A percentile compares a stretch with the other conserved stretches of the same genome.
Evolutionary conservation across 2,888 invertebrate species (phyloP).

Genomic region (Dysmachus trigonus): DNA sequence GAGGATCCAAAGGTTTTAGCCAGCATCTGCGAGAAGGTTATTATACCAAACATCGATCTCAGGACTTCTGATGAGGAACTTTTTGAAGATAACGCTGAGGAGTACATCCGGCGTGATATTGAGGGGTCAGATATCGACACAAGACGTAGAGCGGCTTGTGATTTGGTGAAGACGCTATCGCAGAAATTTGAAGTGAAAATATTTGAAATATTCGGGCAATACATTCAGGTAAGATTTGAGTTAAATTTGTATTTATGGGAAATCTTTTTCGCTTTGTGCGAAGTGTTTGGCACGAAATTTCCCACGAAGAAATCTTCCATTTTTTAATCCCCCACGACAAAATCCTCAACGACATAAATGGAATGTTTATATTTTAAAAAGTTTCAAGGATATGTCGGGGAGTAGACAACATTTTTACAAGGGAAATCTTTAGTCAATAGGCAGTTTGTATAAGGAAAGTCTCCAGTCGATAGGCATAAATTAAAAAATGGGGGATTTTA

Average conservation of each 20-base stretch:
- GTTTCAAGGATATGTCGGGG: no score
- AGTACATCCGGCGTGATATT: slow-evolving; percentile 94
- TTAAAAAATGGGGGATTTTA: no score
- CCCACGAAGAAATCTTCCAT: no score
- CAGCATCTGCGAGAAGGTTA: slow-evolving; percentile 96
- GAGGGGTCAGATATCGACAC: slow-evolving; percentile 99
- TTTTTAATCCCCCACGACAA: no score
- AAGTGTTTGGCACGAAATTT: no score
- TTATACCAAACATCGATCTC: slow-evolving; percentile 98
- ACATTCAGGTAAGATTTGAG: slow-evolving; percentile 71
- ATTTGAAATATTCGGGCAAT: slow-evolving; percentile 87
- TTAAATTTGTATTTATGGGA: background rate
- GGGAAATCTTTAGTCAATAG: no score
- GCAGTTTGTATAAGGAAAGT: no score
- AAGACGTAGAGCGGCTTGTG: slow-evolving; percentile 93
- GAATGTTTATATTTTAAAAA: no score
- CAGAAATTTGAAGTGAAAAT: slow-evolving; percentile 88
- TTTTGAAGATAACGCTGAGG: slow-evolving; percentile 98
- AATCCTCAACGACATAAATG: no score
- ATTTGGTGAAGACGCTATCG: slow-evolving; percentile 91
- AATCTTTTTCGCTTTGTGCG: background rate
- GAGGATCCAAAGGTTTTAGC: slow-evolving; percentile 86
- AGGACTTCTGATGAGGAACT: slow-evolving; percentile 94
- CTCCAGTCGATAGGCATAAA: no score
- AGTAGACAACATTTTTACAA: no score